Evolutionary conservation across 2,888 invertebrate species (phyloP).

Genomic region (Drosophila mercatorum): DNA sequence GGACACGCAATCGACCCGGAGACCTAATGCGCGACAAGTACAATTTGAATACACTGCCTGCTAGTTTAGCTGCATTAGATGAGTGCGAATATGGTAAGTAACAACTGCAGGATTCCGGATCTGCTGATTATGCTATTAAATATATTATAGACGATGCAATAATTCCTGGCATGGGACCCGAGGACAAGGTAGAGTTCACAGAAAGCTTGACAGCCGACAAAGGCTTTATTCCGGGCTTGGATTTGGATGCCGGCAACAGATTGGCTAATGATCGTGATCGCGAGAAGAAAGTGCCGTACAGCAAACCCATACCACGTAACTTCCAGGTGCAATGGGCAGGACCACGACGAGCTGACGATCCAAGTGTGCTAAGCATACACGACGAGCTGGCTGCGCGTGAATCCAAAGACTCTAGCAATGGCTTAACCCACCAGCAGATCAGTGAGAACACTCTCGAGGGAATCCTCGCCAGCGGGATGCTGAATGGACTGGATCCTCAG

Average conservation of each 20-base stretch:
- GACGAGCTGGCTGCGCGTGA: constrained; percentile 84
- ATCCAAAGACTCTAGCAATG: constrained; percentile 86
- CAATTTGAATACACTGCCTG: constrained; percentile 95
- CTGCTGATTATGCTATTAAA: background rate
- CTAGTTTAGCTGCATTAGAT: constrained; percentile 90
- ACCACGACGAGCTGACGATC: constrained; percentile 87
- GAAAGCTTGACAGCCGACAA: constrained; percentile 87
- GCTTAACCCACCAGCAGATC: constrained; percentile 87
- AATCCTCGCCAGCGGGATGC: constrained; percentile 87
- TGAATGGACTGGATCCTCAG: constrained; percentile 91
- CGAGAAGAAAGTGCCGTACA: constrained; percentile 95
- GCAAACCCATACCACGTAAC: constrained; percentile 97
- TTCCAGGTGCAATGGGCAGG: constrained; percentile 99
- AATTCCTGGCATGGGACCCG: constrained; percentile 99
- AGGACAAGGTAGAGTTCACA: constrained; percentile 93
- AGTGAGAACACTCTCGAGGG: constrained; percentile 90
- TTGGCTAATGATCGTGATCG: constrained; percentile 88
- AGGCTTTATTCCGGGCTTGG: constrained; percentile 92
- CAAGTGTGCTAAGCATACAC: constrained; percentile 74
- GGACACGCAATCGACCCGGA: constrained; percentile 99
- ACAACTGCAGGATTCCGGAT: background rate
- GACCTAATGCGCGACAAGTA: constrained; percentile 99
- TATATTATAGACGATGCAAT: constrained; percentile 88
- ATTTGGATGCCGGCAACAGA: constrained; percentile 88
- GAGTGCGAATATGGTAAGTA: constrained; percentile 88